phyloP scores from a whole-genome alignment of 2,888 invertebrate species.

The Eugnorisma glareosa region DNA sequence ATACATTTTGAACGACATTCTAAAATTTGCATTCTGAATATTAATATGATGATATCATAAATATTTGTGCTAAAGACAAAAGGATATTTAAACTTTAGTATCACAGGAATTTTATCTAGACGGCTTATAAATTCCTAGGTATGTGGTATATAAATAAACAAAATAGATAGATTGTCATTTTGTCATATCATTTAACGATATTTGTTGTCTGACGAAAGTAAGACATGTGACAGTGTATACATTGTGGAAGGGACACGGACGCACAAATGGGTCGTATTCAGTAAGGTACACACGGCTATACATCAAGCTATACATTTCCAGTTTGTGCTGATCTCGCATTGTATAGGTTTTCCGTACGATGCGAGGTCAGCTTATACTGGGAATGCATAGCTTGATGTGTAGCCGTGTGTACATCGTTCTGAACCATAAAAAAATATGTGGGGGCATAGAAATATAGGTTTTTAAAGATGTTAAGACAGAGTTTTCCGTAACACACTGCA shows the following conservation, averaged over 20 bases:
- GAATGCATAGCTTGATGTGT: no score
- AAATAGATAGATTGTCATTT: constrained; percentile 27
- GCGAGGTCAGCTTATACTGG: no score
- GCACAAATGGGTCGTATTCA: not conserved
- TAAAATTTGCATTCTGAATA: constrained; percentile 62
- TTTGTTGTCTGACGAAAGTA: constrained; percentile 25
- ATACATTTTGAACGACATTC: constrained; percentile 55
- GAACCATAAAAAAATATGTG: no score
- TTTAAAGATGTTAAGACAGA: no score
- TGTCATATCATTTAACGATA: constrained; percentile 13
- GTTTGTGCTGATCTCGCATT: no score
- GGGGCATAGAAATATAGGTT: no score
- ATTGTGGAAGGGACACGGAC: not conserved
- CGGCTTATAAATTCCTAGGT: constrained; percentile 5
- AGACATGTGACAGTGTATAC: constrained; percentile 21
- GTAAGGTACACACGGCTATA: no score
- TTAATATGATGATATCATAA: constrained; percentile 60
- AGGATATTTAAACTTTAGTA: constrained; percentile 53
- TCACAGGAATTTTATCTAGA: constrained; percentile 60
- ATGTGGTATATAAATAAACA: constrained; percentile 11
- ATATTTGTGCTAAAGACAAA: constrained; percentile 54
- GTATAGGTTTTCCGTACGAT: no score
- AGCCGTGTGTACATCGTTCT: no score
- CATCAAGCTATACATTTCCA: no score
- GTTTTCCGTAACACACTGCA: no score